These are phyloP conservation scores for Tursiops truncatus DNA, from an alignment of 2,113 vertebrate genomes.

Conservation along the genomic window DNA sequence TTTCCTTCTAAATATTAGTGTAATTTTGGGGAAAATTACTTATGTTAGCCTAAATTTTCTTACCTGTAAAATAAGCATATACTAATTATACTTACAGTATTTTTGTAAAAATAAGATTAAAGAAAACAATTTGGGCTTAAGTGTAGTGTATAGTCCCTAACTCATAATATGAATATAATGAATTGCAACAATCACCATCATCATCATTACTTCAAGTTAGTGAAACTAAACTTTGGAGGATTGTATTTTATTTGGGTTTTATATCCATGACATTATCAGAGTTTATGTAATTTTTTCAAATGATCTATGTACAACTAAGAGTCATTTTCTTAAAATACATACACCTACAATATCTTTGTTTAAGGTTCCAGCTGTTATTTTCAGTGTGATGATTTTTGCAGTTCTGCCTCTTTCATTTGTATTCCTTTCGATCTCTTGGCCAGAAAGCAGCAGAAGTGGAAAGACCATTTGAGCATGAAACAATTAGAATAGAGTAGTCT, in stretches of 20 bases:
- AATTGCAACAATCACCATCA: neutral
- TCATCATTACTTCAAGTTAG: slow-evolving; percentile 14
- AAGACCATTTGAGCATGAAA: neutral
- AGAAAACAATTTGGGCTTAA: neutral
- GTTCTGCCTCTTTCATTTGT: neutral
- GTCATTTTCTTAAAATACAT: neutral
- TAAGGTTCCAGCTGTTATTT: slow-evolving; percentile 4
- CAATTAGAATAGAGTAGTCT: neutral
- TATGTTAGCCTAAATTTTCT: neutral
- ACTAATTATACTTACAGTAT: neutral
- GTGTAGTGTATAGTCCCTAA: neutral
- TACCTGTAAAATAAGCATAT: neutral
- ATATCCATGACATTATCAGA: neutral
- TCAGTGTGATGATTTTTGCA: neutral
- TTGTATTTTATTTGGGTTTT: neutral
- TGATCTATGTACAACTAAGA: neutral
- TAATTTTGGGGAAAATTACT: neutral
- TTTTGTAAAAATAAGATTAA: neutral
- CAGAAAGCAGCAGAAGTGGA: neutral
- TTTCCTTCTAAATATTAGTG: neutral
- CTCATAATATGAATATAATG: neutral
- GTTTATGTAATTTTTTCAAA: neutral
- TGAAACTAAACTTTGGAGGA: neutral
- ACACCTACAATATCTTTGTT: neutral
- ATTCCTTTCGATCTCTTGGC: neutral